Evolutionary conservation across 2,113 vertebrate species (phyloP).

Genomic region (Seriola dumerili): DNA sequence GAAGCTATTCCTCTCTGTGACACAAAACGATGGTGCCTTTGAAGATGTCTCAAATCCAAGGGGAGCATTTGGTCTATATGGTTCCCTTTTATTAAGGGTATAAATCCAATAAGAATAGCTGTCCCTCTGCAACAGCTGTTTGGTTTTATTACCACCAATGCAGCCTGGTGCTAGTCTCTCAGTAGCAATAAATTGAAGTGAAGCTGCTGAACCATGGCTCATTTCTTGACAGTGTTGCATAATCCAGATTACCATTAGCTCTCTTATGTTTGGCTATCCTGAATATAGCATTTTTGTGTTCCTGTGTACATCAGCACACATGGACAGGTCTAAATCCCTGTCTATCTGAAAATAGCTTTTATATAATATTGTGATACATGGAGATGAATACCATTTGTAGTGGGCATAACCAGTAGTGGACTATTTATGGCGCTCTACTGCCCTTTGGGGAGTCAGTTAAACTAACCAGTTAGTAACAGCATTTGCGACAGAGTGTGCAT

Average conservation of each 20-base stretch:
- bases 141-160: constrained; percentile 7
- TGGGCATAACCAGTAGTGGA: background rate
- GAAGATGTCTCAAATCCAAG: background rate
- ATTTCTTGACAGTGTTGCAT: background rate
- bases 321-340: background rate
- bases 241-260: background rate
- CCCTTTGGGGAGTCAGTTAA: background rate
- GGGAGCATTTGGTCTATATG: background rate
- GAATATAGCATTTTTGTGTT: too few relatives aligned
- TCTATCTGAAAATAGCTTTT: background rate
- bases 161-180: background rate
- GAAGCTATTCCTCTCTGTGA: too few relatives aligned
- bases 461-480: background rate
- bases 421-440: background rate
- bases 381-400: background rate
- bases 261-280: background rate
- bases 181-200: background rate
- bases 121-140: background rate
- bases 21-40: background rate
- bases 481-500: background rate
- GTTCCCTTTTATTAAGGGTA: background rate
- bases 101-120: background rate
- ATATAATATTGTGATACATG: background rate
- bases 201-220: background rate
- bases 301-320: background rate